Base-by-base conservation (phyloP, 2,888 invertebrate species). In the Orthosia incerta region DNA sequence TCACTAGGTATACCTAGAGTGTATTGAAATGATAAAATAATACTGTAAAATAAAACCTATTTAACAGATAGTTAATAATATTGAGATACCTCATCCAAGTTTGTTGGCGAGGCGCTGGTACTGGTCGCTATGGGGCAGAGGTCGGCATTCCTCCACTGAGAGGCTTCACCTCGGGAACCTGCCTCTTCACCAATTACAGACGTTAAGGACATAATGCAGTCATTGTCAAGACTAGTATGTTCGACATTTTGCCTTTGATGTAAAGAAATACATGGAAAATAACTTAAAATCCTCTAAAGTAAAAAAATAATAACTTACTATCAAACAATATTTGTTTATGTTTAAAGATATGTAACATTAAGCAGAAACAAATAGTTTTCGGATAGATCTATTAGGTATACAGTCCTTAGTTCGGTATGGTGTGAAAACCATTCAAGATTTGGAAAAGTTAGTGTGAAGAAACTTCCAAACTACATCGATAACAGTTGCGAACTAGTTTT, bases 81-180 rank as follows among this genome's bases (percentile, higher is more conserved):
- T 53, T 20, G 15, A 76, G 13, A 63, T 82, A 53, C 80, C 80
- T 65, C 57, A 71, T 81, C 80, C 77, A 68, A 59, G 45, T 59
- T 56, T 18, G 15, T 55, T n/a, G 59, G 16, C 16, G 20, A 45
- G 55, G 46, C 51, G 39, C 50, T 55, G 67, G 16, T 71, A 57
- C 65, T 70, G 82, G 55, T 67, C 57, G 62, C 65, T 57, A 82
- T 53, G 80, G 90, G 90, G 76, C 91, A 91, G 83, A 91, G 91
- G 91, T 91, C 90, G 87, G 83, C 88, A 91, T 90, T 87, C 89
- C 88, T 79, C 76, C 77, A 71, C 73, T 70, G 73, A 72, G 76
- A 85, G 73, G 73, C 67, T 74, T 73, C 63, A 62, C 50, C 71
- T 77, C 53, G n/a, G 50, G 73, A 67, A 68, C 74, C 66, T 75